Conservation (phyloP, 2,888 invertebrate species). For the Allolobophora icterica region DNA sequence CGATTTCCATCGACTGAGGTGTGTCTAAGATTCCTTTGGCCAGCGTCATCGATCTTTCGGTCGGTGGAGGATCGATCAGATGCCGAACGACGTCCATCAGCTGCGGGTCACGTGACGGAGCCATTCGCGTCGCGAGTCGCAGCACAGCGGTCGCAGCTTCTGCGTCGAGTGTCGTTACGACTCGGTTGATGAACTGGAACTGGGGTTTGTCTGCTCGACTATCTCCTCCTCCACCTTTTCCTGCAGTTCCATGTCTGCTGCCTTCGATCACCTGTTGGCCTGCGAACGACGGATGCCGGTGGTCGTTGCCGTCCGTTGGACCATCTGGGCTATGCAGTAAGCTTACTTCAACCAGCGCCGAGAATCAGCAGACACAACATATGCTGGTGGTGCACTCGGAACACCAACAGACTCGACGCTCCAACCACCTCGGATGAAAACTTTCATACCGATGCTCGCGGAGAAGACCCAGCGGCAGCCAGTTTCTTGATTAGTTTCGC, state of each 20-base stretch:
- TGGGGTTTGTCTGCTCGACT: not conserved
- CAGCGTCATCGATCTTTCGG: slow-evolving; percentile 35
- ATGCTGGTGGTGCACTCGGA: too few relatives aligned
- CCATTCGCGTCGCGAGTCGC: not conserved
- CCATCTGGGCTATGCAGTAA: not conserved
- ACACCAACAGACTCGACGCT: too few relatives aligned
- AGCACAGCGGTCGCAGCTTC: not conserved
- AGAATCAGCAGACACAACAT: not conserved
- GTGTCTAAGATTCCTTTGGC: slow-evolving; percentile 38
- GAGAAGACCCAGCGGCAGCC: too few relatives aligned
- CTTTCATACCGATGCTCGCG: too few relatives aligned
- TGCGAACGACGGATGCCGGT: not conserved
- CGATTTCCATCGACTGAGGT: slow-evolving; percentile 41
- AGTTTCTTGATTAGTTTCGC: too few relatives aligned
- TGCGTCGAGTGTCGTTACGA: not conserved
- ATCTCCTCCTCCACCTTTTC: not conserved
- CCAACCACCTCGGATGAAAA: too few relatives aligned
- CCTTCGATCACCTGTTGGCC: not conserved
- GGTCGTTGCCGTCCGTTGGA: not conserved
- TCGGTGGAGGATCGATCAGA: slow-evolving; percentile 39
- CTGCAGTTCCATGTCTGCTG: not conserved
- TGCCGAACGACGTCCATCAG: slow-evolving; percentile 34
- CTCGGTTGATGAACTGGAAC: slow-evolving; percentile 25
- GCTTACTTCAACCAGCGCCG: not conserved
- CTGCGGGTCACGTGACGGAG: slow-evolving; percentile 36